Percentiles rank a stretch among this genome's conserved stretches.
Evolutionary conservation across 1,140 invertebrate genomes (phyloP).

Genomic region (Cyclina sinensis): DNA sequence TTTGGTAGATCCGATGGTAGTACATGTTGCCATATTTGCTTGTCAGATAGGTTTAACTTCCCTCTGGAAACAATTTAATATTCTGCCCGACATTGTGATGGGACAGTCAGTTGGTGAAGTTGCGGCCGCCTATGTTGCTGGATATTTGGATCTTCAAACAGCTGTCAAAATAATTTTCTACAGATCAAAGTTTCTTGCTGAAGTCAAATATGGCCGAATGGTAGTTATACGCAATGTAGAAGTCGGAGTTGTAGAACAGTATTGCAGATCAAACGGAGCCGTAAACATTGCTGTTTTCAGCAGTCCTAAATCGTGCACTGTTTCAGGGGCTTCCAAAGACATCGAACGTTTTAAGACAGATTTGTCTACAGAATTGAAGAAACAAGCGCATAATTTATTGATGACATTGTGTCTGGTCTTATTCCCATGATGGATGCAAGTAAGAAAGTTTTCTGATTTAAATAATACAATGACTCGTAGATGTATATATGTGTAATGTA

Average conservation of each 20-base stretch:
- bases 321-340: slow-evolving; percentile 73
- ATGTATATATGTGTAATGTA: too few relatives aligned
- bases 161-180: slow-evolving; percentile 79
- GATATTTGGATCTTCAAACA: slow-evolving; percentile 69
- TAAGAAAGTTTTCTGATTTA: too few relatives aligned
- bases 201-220: slow-evolving; percentile 75
- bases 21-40: slow-evolving; percentile 78
- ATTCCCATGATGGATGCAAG: too few relatives aligned
- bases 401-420: too few relatives aligned
- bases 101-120: slow-evolving; percentile 82
- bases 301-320: slow-evolving; percentile 66
- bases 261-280: background rate
- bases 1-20: slow-evolving; percentile 69
- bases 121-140: slow-evolving; percentile 75
- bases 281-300: slow-evolving; percentile 65
- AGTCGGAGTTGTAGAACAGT: slow-evolving; percentile 42
- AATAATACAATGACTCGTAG: too few relatives aligned
- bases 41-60: slow-evolving; percentile 76
- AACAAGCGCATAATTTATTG: slow-evolving; percentile 3
- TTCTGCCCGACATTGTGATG: slow-evolving; percentile 73
- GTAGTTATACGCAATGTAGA: slow-evolving; percentile 59
- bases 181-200: slow-evolving; percentile 70
- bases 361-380: slow-evolving; percentile 6
- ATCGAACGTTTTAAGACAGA: slow-evolving; percentile 44
- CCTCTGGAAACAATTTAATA: slow-evolving; percentile 74